These are phyloP conservation scores for Condylostylus longicornis DNA, from an alignment of 1,140 invertebrate genomes.

Conservation along the genomic window DNA sequence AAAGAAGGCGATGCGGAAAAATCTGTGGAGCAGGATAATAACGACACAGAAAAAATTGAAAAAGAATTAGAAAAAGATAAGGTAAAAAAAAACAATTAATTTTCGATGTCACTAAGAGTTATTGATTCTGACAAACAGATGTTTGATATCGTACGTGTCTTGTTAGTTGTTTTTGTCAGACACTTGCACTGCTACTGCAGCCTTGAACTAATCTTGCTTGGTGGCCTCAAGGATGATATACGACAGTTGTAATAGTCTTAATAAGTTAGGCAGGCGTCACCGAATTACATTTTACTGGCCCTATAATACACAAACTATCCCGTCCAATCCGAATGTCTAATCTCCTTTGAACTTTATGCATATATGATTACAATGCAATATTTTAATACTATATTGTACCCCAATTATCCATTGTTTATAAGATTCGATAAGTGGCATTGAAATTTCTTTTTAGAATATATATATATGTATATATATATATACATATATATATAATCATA, in stretches of 20 bases:
- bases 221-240: too few species aligned
- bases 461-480: not conserved
- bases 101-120: not conserved
- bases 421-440: not conserved
- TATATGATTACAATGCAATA: too few species aligned
- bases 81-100: constrained; percentile 19
- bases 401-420: not conserved
- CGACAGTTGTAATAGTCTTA: not conserved
- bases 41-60: constrained; percentile 46
- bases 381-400: too few species aligned
- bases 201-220: not conserved
- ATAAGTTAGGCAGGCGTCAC: not conserved
- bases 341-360: too few species aligned
- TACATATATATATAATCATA: not conserved
- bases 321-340: too few species aligned
- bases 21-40: constrained; percentile 48
- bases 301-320: too few species aligned
- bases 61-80: constrained; percentile 60
- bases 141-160: not conserved
- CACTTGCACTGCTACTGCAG: not conserved
- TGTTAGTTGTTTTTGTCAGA: not conserved
- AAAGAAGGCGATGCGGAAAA: constrained; percentile 61
- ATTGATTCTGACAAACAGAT: not conserved
- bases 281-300: too few species aligned
- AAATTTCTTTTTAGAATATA: not conserved